phyloP scores from a whole-genome alignment of 2,113 vertebrate species.

The Ammodytes marinus region DNA sequence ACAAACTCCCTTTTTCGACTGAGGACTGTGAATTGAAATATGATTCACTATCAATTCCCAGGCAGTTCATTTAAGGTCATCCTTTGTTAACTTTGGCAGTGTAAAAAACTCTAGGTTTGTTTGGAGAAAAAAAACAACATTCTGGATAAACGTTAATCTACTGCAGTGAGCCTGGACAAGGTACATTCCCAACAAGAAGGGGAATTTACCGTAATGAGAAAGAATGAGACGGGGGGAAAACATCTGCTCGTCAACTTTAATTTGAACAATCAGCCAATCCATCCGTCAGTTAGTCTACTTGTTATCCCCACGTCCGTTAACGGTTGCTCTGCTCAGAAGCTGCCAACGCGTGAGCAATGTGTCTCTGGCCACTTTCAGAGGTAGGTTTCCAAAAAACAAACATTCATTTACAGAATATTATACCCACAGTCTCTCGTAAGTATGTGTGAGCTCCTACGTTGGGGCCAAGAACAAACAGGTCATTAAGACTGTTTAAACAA shows the following conservation, averaged over 20 bases:
- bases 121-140: conserved; percentile 54
- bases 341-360: conserved; percentile 67
- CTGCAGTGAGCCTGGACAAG: conserved; percentile 6
- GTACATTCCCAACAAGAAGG: conserved; percentile 7
- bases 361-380: conserved; percentile 71
- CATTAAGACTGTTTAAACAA: conserved; percentile 80
- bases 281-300: conserved; percentile 65
- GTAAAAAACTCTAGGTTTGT: conserved; percentile 34
- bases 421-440: conserved; percentile 55
- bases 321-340: conserved; percentile 49
- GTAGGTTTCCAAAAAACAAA: conserved; percentile 65
- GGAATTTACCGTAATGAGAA: conserved; percentile 37
- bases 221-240: conserved; percentile 36
- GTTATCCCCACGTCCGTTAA: conserved; percentile 63
- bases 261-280: conserved; percentile 63
- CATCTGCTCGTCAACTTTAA: conserved; percentile 66
- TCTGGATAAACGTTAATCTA: conserved; percentile 24
- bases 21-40: conserved; percentile 26
- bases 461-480: conserved; percentile 78
- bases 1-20: neutral
- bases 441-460: conserved; percentile 62
- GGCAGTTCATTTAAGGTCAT: conserved; percentile 34
- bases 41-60: conserved; percentile 35
- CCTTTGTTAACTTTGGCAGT: conserved; percentile 26
- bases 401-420: conserved; percentile 63